These are phyloP conservation scores for Ormyrus nitidulus DNA, from an alignment of 2,888 invertebrate species.

Conservation along the genomic window DNA sequence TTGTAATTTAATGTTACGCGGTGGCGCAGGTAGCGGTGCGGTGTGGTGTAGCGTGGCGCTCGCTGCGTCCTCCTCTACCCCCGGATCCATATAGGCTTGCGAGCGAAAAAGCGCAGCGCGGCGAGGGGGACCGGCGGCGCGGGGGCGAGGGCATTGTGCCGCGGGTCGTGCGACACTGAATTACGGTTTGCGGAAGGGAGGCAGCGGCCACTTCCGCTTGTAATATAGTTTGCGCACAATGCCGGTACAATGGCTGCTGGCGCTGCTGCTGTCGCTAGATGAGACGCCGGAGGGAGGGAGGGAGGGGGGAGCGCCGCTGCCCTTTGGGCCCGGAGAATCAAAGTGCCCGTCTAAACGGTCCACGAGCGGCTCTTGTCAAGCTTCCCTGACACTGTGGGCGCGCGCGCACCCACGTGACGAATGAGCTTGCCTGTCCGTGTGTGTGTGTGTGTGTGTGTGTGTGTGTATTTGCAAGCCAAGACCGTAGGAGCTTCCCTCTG, in stretches of 20 bases:
- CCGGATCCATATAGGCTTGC: not conserved
- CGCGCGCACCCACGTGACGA: slow-evolving; percentile 42
- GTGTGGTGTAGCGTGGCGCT: slow-evolving; percentile 57
- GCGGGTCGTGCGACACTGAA: slow-evolving; percentile 72
- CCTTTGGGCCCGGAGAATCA: slow-evolving; percentile 69
- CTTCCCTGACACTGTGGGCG: slow-evolving; percentile 28
- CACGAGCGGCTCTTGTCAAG: slow-evolving; percentile 54
- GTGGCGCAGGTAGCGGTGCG: slow-evolving; percentile 46
- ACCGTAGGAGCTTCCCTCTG: not conserved
- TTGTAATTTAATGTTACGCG: slow-evolving; percentile 65
- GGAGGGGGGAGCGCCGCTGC: slow-evolving; percentile 55
- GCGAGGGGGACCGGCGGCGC: slow-evolving; percentile 19
- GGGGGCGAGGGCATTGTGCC: slow-evolving; percentile 57
- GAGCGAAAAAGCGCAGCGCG: not conserved
- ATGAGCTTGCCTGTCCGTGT: slow-evolving; percentile 32
- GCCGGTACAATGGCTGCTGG: slow-evolving; percentile 69
- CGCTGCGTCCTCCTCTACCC: slow-evolving; percentile 22
- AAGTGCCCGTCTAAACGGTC: slow-evolving; percentile 66
- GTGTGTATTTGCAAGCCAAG: no score
- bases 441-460: not conserved
- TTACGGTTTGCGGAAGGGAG: slow-evolving; percentile 74
- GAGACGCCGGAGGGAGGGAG: not conserved
- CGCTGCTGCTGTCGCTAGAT: not conserved
- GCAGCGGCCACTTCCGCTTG: slow-evolving; percentile 74
- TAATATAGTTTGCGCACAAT: slow-evolving; percentile 75